Evolutionary conservation across 2,797 vertebrate species (phyloP).

Genomic region (Diplodus sargus): DNA sequence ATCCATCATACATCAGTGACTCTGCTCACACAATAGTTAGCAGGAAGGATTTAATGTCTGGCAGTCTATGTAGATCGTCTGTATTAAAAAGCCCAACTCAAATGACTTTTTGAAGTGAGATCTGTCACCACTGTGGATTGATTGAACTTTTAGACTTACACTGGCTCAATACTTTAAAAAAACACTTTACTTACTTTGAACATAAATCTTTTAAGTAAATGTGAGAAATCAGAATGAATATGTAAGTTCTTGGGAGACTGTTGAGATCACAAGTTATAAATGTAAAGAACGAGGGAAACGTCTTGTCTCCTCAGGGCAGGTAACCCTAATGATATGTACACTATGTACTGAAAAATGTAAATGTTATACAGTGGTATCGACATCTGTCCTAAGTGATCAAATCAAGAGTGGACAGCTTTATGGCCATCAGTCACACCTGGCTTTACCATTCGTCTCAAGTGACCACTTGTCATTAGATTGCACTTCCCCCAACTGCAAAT

Average conservation of each 20-base stretch:
- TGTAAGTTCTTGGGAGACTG: neutral
- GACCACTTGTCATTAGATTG: too few relatives aligned
- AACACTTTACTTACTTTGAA: neutral
- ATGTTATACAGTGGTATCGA: neutral
- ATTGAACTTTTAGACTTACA: conserved; percentile 30
- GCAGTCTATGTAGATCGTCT: conserved; percentile 37
- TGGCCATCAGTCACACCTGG: too few relatives aligned
- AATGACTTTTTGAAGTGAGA: conserved; percentile 36
- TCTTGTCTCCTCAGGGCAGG: neutral
- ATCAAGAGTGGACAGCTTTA: too few relatives aligned
- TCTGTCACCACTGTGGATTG: conserved; percentile 23
- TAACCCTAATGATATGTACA: neutral
- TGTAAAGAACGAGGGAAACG: neutral
- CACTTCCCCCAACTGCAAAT: too few relatives aligned
- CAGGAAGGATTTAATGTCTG: conserved; percentile 45
- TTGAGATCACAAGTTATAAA: neutral
- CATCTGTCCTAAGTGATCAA: too few relatives aligned
- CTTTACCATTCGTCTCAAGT: too few relatives aligned
- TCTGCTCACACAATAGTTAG: conserved; percentile 62
- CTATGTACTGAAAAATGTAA: neutral
- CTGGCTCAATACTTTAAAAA: conserved; percentile 6
- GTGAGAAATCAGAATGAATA: neutral
- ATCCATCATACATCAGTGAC: conserved; percentile 59
- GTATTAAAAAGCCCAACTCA: conserved; percentile 49
- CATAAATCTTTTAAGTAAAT: conserved; percentile 20